These are phyloP conservation scores for Drosophila baimaii DNA, from an alignment of 1,140 invertebrate species.

Conservation along the genomic window DNA sequence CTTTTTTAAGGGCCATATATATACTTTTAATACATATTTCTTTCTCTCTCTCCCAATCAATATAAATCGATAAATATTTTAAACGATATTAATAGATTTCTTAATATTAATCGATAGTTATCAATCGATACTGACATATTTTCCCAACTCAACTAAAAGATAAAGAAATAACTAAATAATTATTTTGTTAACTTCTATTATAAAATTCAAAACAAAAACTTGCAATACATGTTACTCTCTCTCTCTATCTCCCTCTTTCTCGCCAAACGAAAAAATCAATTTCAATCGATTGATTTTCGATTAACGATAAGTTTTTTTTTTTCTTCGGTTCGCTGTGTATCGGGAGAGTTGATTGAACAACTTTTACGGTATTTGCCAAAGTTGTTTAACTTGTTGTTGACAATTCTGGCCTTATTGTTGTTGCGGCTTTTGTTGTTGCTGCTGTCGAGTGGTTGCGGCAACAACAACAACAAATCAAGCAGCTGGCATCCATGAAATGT, in stretches of 20 bases:
- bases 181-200: background rate
- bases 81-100: background rate
- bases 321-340: slow-evolving; percentile 34
- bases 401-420: slow-evolving; percentile 35
- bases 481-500: slow-evolving; percentile 62
- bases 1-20: too few species aligned
- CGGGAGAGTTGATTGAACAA: slow-evolving; percentile 20
- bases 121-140: background rate
- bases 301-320: slow-evolving; percentile 1
- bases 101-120: background rate
- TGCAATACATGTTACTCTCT: background rate
- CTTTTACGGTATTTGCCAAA: slow-evolving; percentile 45
- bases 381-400: slow-evolving; percentile 50
- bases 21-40: too few species aligned
- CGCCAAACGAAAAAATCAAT: too few species aligned
- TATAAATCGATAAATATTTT: background rate
- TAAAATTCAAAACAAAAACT: background rate
- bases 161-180: too few species aligned
- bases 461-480: slow-evolving; percentile 36
- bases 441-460: slow-evolving; percentile 23
- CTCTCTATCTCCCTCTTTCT: too few species aligned
- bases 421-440: slow-evolving; percentile 17
- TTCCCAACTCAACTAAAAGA: background rate
- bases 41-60: too few species aligned
- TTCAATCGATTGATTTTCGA: slow-evolving; percentile 14